Percentiles rank a stretch among this genome's conserved stretches.
Evolutionary conservation across 2,797 vertebrate genomes (phyloP).

Genomic region (Alectoris magna): DNA sequence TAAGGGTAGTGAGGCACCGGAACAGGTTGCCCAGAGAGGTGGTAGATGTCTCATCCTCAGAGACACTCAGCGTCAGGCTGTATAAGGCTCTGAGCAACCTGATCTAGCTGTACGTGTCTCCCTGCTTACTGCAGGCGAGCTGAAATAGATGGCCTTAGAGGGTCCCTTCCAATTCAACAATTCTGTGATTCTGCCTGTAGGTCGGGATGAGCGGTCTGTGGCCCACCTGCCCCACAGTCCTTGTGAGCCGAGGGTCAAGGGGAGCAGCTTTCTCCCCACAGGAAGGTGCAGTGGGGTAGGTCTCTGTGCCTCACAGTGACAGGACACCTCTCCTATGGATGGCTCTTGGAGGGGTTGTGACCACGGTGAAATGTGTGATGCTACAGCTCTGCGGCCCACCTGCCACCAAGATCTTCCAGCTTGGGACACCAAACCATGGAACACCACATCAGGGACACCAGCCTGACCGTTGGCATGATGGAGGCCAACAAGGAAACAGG

Average conservation of each 20-base stretch:
- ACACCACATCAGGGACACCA: neutral
- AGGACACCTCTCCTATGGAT: neutral
- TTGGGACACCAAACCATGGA: neutral
- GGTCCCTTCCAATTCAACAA: too few species aligned
- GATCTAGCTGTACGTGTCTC: too few species aligned
- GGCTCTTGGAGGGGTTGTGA: neutral
- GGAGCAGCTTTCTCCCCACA: neutral
- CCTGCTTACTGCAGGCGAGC: too few species aligned
- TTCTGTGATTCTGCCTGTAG: too few species aligned
- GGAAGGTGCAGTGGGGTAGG: neutral
- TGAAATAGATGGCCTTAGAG: too few species aligned
- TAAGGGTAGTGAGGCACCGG: too few species aligned
- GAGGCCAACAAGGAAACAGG: neutral
- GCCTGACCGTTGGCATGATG: neutral
- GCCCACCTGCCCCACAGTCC: too few species aligned
- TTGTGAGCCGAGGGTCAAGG: rapidly evolving
- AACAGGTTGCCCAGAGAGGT: too few species aligned
- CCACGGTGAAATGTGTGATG: neutral
- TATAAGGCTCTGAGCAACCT: too few species aligned
- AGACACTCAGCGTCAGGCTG: too few species aligned
- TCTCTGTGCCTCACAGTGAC: neutral
- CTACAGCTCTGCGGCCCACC: neutral
- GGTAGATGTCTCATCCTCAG: too few species aligned
- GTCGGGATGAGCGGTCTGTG: neutral
- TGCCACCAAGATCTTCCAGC: neutral